A percentile compares a stretch with the other conserved stretches of the same genome.
phyloP scores from a whole-genome alignment of 2,113 vertebrate genomes.

The Vulpes ferrilata region DNA sequence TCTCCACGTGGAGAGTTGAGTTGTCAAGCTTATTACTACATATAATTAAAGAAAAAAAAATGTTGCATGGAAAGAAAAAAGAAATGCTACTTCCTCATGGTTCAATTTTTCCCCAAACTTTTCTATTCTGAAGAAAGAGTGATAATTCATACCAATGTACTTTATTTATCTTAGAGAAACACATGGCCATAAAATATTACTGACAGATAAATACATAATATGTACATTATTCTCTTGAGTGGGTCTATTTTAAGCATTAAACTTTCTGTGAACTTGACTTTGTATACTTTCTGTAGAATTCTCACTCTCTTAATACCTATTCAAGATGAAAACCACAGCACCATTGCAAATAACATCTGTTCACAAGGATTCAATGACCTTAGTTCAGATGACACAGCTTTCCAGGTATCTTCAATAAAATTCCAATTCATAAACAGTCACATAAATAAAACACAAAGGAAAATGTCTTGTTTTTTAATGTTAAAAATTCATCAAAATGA shows the following conservation, averaged over 20 bases:
- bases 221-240: constrained; percentile 34
- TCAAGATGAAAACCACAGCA: not conserved
- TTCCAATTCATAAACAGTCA: not conserved
- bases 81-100: not conserved
- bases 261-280: constrained; percentile 53
- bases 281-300: not conserved
- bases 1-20: not conserved
- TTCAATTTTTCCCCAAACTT: not conserved
- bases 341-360: not conserved
- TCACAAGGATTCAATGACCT: constrained; percentile 14
- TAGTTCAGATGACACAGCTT: constrained; percentile 1
- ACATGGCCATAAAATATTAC: constrained; percentile 47
- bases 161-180: constrained; percentile 31
- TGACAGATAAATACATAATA: not conserved
- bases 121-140: not conserved
- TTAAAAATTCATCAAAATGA: constrained; percentile 5
- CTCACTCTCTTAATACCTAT: not conserved
- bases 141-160: not conserved
- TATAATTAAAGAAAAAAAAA: not conserved
- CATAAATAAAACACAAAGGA: not conserved
- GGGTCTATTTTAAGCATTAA: constrained; percentile 39
- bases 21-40: not conserved
- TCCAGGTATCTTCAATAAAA: not conserved
- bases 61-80: not conserved
- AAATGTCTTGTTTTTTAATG: not conserved